phyloP scores from a whole-genome alignment of 2,888 invertebrate species.

The Hypsopygia costalis region DNA sequence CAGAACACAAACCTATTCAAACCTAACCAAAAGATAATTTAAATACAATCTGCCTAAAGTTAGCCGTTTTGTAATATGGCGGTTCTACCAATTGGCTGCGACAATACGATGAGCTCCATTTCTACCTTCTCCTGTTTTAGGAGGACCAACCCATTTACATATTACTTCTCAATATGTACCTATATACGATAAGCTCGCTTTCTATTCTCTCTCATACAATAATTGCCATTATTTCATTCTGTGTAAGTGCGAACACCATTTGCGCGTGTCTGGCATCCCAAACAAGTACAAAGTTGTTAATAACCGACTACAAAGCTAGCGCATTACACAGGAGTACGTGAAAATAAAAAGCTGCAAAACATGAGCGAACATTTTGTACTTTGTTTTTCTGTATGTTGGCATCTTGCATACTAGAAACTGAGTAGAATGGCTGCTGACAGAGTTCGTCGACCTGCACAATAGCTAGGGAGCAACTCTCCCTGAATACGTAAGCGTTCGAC shows the following conservation, averaged over 20 bases:
- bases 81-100: too few relatives aligned
- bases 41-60: too few relatives aligned
- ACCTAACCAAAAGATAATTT: too few relatives aligned
- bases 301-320: conserved; percentile 1
- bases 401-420: conserved; percentile 1
- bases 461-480: not conserved
- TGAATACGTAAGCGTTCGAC: conserved; percentile 9
- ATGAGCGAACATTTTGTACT: conserved; percentile 5
- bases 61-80: too few relatives aligned
- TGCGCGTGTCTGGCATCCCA: not conserved
- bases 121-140: too few relatives aligned
- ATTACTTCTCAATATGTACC: too few relatives aligned
- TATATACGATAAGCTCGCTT: too few relatives aligned
- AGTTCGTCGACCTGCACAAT: conserved; percentile 7
- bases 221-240: too few relatives aligned
- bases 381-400: conserved; percentile 7
- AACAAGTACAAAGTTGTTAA: conserved; percentile 6
- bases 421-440: conserved; percentile 2
- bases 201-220: too few relatives aligned
- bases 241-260: not conserved
- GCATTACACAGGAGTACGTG: not conserved
- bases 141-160: too few relatives aligned
- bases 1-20: too few relatives aligned
- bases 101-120: too few relatives aligned
- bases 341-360: conserved; percentile 10